These are phyloP conservation scores for Coreius guichenoti DNA, from an alignment of 2,797 vertebrate genomes.

Conservation along the genomic window DNA sequence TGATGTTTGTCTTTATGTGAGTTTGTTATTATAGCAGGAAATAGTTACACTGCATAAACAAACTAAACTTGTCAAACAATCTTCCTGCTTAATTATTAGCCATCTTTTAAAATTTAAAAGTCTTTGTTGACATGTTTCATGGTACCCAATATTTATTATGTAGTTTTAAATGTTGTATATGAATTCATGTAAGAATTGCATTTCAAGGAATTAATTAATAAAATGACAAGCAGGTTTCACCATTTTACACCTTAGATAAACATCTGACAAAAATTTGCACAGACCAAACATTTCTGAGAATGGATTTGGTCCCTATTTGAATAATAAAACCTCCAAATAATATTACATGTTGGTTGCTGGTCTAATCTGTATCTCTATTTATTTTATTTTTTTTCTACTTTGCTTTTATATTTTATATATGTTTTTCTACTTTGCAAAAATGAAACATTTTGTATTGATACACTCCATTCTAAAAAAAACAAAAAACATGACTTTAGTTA, in stretches of 20 bases:
- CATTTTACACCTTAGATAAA: constrained; percentile 1
- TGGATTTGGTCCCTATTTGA: constrained; percentile 13
- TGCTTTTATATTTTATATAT: constrained; percentile 1
- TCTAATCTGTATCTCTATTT: constrained; percentile 20
- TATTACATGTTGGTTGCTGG: constrained; percentile 1
- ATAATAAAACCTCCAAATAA: not conserved
- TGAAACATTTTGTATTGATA: not conserved
- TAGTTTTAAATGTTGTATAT: constrained; percentile 9
- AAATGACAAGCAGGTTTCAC: not conserved
- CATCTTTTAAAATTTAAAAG: not conserved
- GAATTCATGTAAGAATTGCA: not conserved
- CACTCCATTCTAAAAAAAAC: not conserved
- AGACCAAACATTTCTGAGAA: not conserved
- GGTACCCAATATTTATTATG: constrained; percentile 13
- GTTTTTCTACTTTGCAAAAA: constrained; percentile 2
- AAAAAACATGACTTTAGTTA: not conserved
- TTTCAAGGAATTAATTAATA: constrained; percentile 11
- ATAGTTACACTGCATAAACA: not conserved
- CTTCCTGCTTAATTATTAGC: not conserved
- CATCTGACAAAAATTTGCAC: not conserved
- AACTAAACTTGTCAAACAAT: not conserved
- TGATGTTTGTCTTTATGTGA: not conserved
- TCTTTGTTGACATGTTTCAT: not conserved
- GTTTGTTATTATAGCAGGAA: not conserved
- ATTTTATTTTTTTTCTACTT: not conserved